Evolutionary conservation across 2,797 vertebrate genomes (phyloP).

Genomic region (Manis pentadactyla): DNA sequence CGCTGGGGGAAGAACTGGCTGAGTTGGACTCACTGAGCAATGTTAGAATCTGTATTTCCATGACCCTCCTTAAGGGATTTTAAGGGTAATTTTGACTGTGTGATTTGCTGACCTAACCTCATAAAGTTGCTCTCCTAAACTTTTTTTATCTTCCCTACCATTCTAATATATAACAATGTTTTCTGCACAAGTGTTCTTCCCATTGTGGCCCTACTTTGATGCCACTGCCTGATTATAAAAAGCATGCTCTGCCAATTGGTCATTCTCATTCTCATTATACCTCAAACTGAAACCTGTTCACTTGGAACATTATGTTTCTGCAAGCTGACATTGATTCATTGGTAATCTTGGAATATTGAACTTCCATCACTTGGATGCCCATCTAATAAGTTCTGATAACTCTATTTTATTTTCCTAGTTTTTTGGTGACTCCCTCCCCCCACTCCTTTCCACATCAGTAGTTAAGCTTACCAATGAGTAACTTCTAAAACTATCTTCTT

Average conservation of each 20-base stretch:
- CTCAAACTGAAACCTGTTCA: background rate
- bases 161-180: slow-evolving; percentile 1
- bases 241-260: background rate
- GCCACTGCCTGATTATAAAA: background rate
- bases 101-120: background rate
- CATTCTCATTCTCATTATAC: background rate
- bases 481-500: background rate
- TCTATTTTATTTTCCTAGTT: background rate
- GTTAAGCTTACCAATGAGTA: background rate
- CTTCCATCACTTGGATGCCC: background rate
- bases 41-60: background rate
- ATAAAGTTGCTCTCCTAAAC: background rate
- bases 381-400: background rate
- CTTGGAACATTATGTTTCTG: slow-evolving; percentile 2
- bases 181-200: background rate
- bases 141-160: slow-evolving; percentile 6
- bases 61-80: background rate
- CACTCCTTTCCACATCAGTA: background rate
- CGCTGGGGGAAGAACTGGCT: background rate
- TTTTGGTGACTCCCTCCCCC: background rate
- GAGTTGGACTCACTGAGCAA: background rate
- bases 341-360: background rate
- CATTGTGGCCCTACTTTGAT: background rate
- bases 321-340: background rate
- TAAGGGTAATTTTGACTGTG: background rate